Base-by-base conservation (phyloP, 2,888 invertebrate species). In the Hypolimnas misippus region DNA sequence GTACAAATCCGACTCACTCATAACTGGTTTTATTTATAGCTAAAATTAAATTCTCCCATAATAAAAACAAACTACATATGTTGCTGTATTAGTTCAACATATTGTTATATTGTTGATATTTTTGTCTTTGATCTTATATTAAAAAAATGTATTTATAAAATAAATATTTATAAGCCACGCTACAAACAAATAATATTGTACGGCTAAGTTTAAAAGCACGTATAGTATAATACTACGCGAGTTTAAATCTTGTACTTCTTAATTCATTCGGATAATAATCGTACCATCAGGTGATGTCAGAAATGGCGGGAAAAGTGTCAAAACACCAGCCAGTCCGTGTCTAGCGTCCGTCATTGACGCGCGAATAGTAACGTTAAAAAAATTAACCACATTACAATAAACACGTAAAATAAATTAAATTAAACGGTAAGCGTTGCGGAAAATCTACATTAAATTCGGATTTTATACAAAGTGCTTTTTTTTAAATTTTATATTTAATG, bases 301-400 rank as follows among this genome's bases (percentile, higher is more conserved):
- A 66, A 62, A 64, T 59, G 49, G 58, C 60, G 61, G 51, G 63
- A 62, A 68, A 63, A 49, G 6, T 58, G 63, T 57, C 60, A 50
- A 66, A 58, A 61, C 53, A 55, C 10, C 25, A 5, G 31, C 10
- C 61, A 61, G 61, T 61, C 12, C 29, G 55, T 40, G 31, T 40
- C 50, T 29, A 38, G 42, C 61, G 61, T 40, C 50, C 55, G 50
- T 12, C 10, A 10, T 16, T 17, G 35, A 55, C 54, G 55, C 38
- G 33, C 55, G 61, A 12, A 7, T 40, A 21, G 10, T 19, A 53
- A 17, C 21, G 21, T 35, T 19, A 5, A 38, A 46, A 46, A 1
- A 52, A 38, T 29, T 21, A 21, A 21, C 5, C n/a, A 42, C 29
- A 31, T 19, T 38, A 46, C 25, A 5, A n/a, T 35, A 16, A 31